Base-by-base conservation (phyloP, 2,113 vertebrate genomes). In the Geothlypis trichas region DNA sequence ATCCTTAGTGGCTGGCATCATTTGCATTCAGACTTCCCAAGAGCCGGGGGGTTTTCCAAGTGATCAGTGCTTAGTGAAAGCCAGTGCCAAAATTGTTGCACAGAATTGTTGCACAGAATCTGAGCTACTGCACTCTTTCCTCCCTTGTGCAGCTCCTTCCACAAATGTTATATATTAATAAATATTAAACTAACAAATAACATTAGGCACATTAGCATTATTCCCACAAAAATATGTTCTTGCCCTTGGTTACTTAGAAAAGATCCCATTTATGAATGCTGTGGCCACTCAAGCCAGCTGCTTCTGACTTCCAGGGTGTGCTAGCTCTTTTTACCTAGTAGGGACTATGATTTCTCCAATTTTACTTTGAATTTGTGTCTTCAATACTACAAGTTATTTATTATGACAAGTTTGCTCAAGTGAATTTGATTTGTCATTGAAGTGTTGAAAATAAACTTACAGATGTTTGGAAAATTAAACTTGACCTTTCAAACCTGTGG, bases 401-500 rank as follows among this genome's bases (percentile, higher is more conserved):
- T 81, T 81, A 76, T 86, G 68, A 83, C 55, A 72, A 51, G 68
- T 92, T 94, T 86, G 72, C 78, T 83, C 59, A 63, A 62, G 51
- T 73, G 35, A 67, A 80, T 84, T 80, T 80, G 54, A 79, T 90
- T 79, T 95, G 28, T 23, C 5, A 1, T 27, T 83, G 85, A 90
- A 77, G 55, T 92, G 80, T 71, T 84, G 65, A 89, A 95, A 96
- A 87, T 58, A 92, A 84, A 84, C 63, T 58, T 85, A 44, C 6
- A 80, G 62, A 75, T 57, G 28, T 66, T 76, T 76, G 75, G 54
- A 61, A 92, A 86, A 80, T 80, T 83, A 84, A 73, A 68, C 15
- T 20, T 83, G 55, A 90, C 55, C 49, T 96, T 90, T 94, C 79
- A 77, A 90, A 78, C 59, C 68, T 77, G 47, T 59, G 20, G 51